Base-by-base conservation (phyloP, 2,888 invertebrate species). In the Eupithecia dodoneata region DNA sequence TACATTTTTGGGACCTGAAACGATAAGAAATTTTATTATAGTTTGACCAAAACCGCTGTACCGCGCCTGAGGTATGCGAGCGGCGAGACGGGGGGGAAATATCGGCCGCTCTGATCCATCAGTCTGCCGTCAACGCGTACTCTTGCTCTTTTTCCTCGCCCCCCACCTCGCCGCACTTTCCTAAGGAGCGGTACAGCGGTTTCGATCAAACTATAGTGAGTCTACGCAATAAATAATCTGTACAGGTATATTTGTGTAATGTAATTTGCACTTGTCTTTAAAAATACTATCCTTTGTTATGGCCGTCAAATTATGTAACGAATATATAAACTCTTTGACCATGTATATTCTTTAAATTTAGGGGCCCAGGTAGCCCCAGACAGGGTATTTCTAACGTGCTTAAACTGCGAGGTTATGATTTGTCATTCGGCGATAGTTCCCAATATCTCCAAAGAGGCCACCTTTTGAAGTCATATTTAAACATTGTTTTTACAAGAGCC, bases 1-100 rank as follows among this genome's bases (percentile, higher is more conserved):
- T 83, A 92, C 86, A 86, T 92, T 94, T 90, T 91, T 93, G 86
- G 85, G 88, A 80, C 90, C 94, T 94, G 91, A 10, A 63, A 63
- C 30, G 10, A 63, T 10, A 63, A 63, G 10, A 63, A 63, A 63
- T 59, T 3, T 59, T 59, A 18, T 59, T 59, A n/a, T n/a, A n/a
- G n/a, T n/a, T n/a, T n/a, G n/a, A n/a, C n/a, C n/a, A n/a, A n/a
- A n/a, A n/a, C n/a, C n/a, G n/a, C n/a, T n/a, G n/a, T n/a, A n/a
- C n/a, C n/a, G n/a, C n/a, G n/a, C n/a, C n/a, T n/a, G n/a, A n/a
- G n/a, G n/a, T n/a, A n/a, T n/a, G n/a, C n/a, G n/a, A n/a, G n/a
- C n/a, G n/a, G n/a, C n/a, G n/a, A n/a, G n/a, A n/a, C n/a, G n/a
- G n/a, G n/a, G n/a, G n/a, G n/a, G n/a, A n/a, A n/a, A n/a, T n/a